Evolutionary conservation across 1,140 invertebrate species (phyloP).

Genomic region (Diorhabda elongata): DNA sequence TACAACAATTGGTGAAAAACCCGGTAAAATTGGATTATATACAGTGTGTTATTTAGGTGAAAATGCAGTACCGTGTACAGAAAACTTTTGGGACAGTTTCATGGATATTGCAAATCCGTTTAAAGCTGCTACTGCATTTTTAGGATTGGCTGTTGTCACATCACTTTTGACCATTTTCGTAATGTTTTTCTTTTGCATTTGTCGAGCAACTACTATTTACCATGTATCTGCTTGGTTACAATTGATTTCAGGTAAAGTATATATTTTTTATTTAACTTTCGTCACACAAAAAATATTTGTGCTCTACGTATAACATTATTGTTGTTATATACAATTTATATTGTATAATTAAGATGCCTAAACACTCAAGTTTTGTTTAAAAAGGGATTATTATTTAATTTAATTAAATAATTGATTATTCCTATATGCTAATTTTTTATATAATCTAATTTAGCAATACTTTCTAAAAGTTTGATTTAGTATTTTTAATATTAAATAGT

Average conservation of each 20-base stretch:
- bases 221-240: constrained; percentile 92
- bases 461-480: no score
- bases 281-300: no score
- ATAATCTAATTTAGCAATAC: no score
- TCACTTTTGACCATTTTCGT: constrained; percentile 80
- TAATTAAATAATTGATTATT: no score
- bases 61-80: constrained; percentile 66
- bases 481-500: no score
- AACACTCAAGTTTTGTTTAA: no score
- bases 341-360: no score
- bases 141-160: constrained; percentile 79
- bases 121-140: constrained; percentile 78
- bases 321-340: no score
- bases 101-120: constrained; percentile 74
- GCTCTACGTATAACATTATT: no score
- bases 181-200: constrained; percentile 91
- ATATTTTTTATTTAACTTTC: no score
- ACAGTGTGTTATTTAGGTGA: constrained; percentile 70
- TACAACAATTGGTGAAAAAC: constrained; percentile 75
- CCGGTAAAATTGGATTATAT: constrained; percentile 91
- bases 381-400: no score
- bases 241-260: constrained; percentile 74
- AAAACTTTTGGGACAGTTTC: constrained; percentile 78
- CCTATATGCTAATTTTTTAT: no score
- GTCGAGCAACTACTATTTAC: constrained; percentile 89